These are phyloP conservation scores for Brachyptera putata DNA, from an alignment of 2,888 invertebrate genomes.

Conservation along the genomic window DNA sequence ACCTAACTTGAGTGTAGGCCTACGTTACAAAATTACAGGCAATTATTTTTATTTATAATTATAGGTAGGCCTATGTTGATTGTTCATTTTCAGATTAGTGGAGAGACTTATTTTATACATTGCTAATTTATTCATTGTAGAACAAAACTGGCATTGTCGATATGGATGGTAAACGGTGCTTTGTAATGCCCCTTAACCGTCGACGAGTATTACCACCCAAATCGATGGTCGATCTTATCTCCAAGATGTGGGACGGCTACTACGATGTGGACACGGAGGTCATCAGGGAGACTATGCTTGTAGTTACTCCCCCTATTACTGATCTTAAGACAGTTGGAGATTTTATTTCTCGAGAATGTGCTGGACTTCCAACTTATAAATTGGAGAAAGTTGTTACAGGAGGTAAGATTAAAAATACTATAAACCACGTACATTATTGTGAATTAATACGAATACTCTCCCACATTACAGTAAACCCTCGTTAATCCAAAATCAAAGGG, in stretches of 20 bases:
- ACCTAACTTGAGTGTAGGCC: too few relatives aligned
- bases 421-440: too few relatives aligned
- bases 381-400: conserved; percentile 62
- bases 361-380: conserved; percentile 64
- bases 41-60: too few relatives aligned
- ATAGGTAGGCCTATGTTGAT: too few relatives aligned
- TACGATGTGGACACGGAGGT: conserved; percentile 77
- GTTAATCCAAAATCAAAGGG: too few relatives aligned
- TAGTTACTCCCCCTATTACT: conserved; percentile 64
- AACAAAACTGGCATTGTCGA: conserved; percentile 76
- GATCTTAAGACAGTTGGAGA: conserved; percentile 60
- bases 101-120: too few relatives aligned
- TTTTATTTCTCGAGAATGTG: conserved; percentile 68
- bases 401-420: too few relatives aligned
- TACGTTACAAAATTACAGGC: too few relatives aligned
- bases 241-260: conserved; percentile 73
- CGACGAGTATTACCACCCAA: conserved; percentile 71
- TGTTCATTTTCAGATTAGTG: too few relatives aligned
- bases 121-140: too few relatives aligned
- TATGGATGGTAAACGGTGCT: conserved; percentile 70
- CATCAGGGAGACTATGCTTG: conserved; percentile 71
- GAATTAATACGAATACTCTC: neutral
- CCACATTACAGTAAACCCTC: too few relatives aligned
- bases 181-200: conserved; percentile 84
- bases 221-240: conserved; percentile 71